Evolutionary conservation across 2,888 invertebrate species (phyloP).

Genomic region (Chalcosyrphus nemorum): DNA sequence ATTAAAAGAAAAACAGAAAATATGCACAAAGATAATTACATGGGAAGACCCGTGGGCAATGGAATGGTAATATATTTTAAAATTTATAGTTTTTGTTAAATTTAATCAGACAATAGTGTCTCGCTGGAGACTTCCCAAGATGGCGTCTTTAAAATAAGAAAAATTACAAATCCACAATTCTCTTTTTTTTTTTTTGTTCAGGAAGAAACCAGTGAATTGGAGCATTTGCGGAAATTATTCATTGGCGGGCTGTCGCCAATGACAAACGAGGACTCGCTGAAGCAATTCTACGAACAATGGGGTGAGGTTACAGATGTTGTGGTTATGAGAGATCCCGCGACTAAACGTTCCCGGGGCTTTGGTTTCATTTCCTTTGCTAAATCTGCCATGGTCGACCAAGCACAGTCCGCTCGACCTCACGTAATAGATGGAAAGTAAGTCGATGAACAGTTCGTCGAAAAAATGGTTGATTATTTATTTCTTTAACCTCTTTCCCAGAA

Average conservation of each 20-base stretch:
- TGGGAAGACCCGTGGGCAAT: slow-evolving; percentile 42
- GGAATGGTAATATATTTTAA: slow-evolving; percentile 41
- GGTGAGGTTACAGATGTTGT: slow-evolving; percentile 78
- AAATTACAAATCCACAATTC: no score
- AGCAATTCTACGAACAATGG: slow-evolving; percentile 77
- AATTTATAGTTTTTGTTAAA: not conserved
- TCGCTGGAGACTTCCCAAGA: no score
- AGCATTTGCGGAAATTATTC: slow-evolving; percentile 80
- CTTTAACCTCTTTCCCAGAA: slow-evolving; percentile 73
- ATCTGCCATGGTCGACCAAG: slow-evolving; percentile 77
- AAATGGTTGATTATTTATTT: not conserved
- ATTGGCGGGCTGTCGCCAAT: slow-evolving; percentile 78
- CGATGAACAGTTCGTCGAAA: no score
- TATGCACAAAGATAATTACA: slow-evolving; percentile 67
- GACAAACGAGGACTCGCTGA: slow-evolving; percentile 77
- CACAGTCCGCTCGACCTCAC: slow-evolving; percentile 78
- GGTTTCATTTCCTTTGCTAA: slow-evolving; percentile 79
- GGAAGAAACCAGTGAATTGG: slow-evolving; percentile 66
- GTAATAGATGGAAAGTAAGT: slow-evolving; percentile 83
- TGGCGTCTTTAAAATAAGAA: no score
- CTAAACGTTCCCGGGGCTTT: slow-evolving; percentile 79
- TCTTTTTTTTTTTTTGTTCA: slow-evolving; percentile 6
- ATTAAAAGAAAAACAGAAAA: slow-evolving; percentile 24
- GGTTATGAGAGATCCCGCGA: slow-evolving; percentile 79
- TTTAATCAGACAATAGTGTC: no score